These are phyloP conservation scores for Dryoscopus gambensis DNA, from an alignment of 2,113 vertebrate genomes.

Conservation along the genomic window DNA sequence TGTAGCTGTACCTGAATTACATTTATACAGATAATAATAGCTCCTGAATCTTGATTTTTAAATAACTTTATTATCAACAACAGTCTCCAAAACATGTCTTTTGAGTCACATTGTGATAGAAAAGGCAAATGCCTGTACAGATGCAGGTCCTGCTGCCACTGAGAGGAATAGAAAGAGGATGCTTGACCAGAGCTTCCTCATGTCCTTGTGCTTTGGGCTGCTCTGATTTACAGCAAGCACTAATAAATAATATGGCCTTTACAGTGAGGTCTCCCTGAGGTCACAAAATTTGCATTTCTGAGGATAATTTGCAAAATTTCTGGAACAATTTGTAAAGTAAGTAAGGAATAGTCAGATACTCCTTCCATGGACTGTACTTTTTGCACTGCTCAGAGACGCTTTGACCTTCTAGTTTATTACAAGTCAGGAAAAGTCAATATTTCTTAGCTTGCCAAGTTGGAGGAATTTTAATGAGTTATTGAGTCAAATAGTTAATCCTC, in stretches of 20 bases:
- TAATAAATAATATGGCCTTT: constrained; percentile 30
- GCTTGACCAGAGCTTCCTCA: not conserved
- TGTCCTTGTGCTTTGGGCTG: not conserved
- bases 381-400: constrained; percentile 34
- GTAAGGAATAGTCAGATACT: constrained; percentile 16
- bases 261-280: constrained; percentile 28
- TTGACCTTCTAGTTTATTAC: constrained; percentile 77
- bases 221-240: not conserved
- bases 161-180: not conserved
- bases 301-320: constrained; percentile 30
- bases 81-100: not conserved
- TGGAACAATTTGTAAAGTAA: constrained; percentile 73
- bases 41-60: not conserved
- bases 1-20: not conserved
- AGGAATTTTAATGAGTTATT: constrained; percentile 78
- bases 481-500: constrained; percentile 74
- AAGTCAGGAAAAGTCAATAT: constrained; percentile 72
- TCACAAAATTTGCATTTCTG: constrained; percentile 41
- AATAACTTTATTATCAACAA: not conserved
- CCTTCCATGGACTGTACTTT: constrained; percentile 16
- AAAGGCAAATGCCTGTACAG: not conserved
- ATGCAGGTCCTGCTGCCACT: not conserved
- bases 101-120: not conserved
- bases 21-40: not conserved
- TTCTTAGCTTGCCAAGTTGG: constrained; percentile 59